A percentile compares a stretch with the other conserved stretches of the same genome.
These are phyloP conservation scores for Cataglyphis cursor DNA, from an alignment of 2,888 invertebrate species.

Conservation along the genomic window DNA sequence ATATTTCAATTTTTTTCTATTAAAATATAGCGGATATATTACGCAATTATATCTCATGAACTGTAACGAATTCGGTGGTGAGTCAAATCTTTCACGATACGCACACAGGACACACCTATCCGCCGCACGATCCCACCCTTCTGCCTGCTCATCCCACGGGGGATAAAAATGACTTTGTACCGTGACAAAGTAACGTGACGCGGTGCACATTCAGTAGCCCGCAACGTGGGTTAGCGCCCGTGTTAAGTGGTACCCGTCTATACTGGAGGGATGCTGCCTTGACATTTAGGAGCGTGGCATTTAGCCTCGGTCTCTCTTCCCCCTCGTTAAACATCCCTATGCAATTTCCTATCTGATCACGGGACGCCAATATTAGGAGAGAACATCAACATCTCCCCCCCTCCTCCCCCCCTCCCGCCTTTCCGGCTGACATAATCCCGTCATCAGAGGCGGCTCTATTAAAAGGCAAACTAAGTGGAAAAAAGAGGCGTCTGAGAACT, in stretches of 20 bases:
- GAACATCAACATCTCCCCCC: constrained; percentile 78
- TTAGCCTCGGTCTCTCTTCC: constrained; percentile 75
- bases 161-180: constrained; percentile 58
- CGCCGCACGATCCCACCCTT: constrained; percentile 51
- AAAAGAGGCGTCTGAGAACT: constrained; percentile 18
- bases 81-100: background rate
- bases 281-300: constrained; percentile 83
- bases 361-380: constrained; percentile 77
- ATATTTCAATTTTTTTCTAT: background rate
- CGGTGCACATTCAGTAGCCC: constrained; percentile 48
- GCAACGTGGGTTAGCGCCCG: constrained; percentile 43
- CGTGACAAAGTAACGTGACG: constrained; percentile 70
- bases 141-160: constrained; percentile 25
- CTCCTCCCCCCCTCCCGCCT: constrained; percentile 76
- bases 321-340: constrained; percentile 78
- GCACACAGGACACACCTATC: constrained; percentile 4
- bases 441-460: constrained; percentile 64
- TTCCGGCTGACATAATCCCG: constrained; percentile 79
- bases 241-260: constrained; percentile 75
- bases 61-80: background rate
- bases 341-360: constrained; percentile 82
- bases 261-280: constrained; percentile 82
- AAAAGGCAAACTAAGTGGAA: constrained; percentile 44
- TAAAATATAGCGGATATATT: background rate
- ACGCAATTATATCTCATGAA: background rate